Percentiles rank a stretch among this genome's conserved stretches.
Evolutionary conservation across 1,140 invertebrate species (phyloP).

Genomic region (Tribolium castaneum): DNA sequence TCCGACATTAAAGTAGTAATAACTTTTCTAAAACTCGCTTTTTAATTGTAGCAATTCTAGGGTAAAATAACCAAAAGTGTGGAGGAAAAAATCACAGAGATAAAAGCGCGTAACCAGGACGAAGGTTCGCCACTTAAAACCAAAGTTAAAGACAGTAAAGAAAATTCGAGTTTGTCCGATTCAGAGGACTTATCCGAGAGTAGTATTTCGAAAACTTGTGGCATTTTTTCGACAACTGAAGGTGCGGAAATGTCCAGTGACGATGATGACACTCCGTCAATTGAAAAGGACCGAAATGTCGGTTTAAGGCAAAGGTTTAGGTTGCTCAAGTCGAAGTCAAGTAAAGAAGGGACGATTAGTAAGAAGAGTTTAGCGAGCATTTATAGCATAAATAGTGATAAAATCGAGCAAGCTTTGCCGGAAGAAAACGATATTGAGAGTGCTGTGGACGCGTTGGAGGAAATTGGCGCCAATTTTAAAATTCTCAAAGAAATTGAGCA

Average conservation of each 20-base stretch:
- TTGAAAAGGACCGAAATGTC: conserved; percentile 56
- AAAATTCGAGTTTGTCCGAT: conserved; percentile 71
- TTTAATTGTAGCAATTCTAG: conserved; percentile 48
- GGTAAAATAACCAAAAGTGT: conserved; percentile 75
- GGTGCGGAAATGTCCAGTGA: conserved; percentile 62
- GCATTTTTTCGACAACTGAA: conserved; percentile 61
- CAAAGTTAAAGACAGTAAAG: conserved; percentile 61
- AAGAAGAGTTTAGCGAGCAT: conserved; percentile 53
- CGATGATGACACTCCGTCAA: conserved; percentile 59
- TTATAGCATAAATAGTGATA: conserved; percentile 59
- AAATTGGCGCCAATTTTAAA: conserved; percentile 43
- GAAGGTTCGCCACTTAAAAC: conserved; percentile 55
- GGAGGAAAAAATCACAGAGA: conserved; percentile 71
- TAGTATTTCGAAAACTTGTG: conserved; percentile 62
- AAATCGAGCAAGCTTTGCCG: conserved; percentile 50
- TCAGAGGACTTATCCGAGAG: conserved; percentile 67
- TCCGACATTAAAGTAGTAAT: conserved; percentile 66
- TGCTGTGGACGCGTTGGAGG: conserved; percentile 68
- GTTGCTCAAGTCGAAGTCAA: conserved; percentile 48
- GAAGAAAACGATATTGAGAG: conserved; percentile 65
- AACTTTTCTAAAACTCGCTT: background rate
- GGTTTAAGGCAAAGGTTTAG: conserved; percentile 49
- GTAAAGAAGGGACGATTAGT: conserved; percentile 55
- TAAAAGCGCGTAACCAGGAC: conserved; percentile 65
- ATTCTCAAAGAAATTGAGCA: conserved; percentile 48